Evolutionary conservation across 2,888 invertebrate species (phyloP).

Genomic region (Rugalucina vietnamica): DNA sequence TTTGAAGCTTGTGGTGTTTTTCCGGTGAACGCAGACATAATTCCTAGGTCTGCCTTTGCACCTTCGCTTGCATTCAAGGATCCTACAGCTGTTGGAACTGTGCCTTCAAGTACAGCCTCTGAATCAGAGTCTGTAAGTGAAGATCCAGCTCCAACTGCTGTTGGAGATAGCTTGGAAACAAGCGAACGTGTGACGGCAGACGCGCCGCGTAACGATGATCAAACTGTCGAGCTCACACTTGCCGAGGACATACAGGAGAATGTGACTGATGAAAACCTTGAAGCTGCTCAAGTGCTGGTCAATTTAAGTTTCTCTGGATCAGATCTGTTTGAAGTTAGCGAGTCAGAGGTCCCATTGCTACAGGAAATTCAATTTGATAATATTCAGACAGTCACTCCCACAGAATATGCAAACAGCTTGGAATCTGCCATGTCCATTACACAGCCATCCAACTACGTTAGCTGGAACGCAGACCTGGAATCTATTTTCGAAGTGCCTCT

Average conservation of each 20-base stretch:
- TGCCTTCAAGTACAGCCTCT: background rate
- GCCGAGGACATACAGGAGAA: background rate
- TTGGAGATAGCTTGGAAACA: background rate
- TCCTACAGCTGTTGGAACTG: background rate
- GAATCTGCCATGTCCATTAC: background rate
- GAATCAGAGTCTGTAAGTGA: background rate
- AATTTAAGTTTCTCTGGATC: background rate
- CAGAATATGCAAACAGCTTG: background rate
- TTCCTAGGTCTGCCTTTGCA: background rate
- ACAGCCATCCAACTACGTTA: background rate
- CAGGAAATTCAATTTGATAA: no score
- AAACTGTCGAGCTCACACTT: background rate
- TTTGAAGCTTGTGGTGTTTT: background rate
- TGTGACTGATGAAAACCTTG: background rate
- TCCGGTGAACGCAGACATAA: background rate
- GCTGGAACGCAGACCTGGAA: background rate
- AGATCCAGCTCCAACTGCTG: background rate
- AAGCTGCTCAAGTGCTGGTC: background rate
- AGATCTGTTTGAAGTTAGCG: background rate
- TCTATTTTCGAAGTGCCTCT: background rate
- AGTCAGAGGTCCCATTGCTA: no score
- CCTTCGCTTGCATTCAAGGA: background rate
- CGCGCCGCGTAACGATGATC: background rate
- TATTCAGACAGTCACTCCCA: no score
- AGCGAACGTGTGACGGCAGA: background rate